Conservation (phyloP, 1,140 invertebrate genomes). For the Camponotus vicinus region DNA sequence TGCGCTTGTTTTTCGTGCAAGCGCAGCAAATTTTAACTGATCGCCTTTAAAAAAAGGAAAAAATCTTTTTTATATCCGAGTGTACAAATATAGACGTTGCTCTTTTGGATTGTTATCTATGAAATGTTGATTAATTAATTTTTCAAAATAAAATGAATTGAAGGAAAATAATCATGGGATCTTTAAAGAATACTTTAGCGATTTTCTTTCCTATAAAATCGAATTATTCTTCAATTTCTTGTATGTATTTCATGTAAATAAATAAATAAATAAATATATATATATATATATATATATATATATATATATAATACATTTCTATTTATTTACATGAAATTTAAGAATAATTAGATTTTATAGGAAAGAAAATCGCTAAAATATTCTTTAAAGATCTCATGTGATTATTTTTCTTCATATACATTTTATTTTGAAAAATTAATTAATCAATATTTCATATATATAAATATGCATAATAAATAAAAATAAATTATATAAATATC, state of each 20-base stretch:
- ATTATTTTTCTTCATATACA: neutral
- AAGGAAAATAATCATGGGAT: neutral
- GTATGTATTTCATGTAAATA: no score
- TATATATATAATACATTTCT: neutral
- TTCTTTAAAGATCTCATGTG: neutral
- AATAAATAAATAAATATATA: neutral
- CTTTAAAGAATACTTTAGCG: neutral
- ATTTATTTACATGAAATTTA: no score
- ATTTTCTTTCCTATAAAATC: no score
- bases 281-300: neutral
- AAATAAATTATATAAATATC: no score
- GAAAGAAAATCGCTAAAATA: no score
- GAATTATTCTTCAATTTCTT: no score
- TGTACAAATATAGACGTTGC: neutral
- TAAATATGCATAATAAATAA: no score
- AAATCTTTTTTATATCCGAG: neutral
- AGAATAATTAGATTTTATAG: no score
- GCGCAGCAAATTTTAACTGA: conserved; percentile 17
- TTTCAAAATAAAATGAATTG: neutral
- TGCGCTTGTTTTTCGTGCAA: conserved; percentile 18
- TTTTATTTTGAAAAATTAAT: neutral
- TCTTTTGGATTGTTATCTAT: neutral
- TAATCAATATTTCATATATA: neutral
- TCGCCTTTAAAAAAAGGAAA: neutral
- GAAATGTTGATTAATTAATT: neutral